Base-by-base conservation (phyloP, 2,888 invertebrate species). In the Morinoia aosen region DNA sequence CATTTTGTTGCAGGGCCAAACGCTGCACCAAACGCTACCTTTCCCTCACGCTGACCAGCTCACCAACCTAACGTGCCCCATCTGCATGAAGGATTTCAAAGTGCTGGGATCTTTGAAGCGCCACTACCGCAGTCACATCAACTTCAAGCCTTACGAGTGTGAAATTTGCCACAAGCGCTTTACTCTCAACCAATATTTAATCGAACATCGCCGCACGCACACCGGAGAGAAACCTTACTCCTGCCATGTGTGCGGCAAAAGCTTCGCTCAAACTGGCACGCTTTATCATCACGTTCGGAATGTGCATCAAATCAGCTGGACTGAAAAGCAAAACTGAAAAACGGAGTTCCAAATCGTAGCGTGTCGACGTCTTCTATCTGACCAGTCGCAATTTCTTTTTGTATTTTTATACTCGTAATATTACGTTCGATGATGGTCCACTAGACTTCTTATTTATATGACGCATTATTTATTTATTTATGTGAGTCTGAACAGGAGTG, bases 261-360 rank as follows among this genome's bases (percentile, higher is more conserved):
- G 96, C 95, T 96, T 96, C 95, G 96, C 96, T 40, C 96, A 96
- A 91, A 96, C 96, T 48, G 96, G 96, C 91, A 96, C 96, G 88
- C 96, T 96, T n/a, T 96, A 96, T 95, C 96, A 96, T 90, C 96
- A 96, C 91, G 96, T 96, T 88, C 95, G 95, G 57, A 96, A 96
- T 95, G 96, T 96, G 56, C 96, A 95, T 97, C 97, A 96, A 97
- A 96, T 97, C 95, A 98, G 97, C 97, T 98, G 98, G 95, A 98
- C 97, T 76, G 93, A 94, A 57, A 91, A 95, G 56, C 61, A 88
- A 56, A 57, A 33, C 76, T 93, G 57, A 93, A 93, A 90, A 48
- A 90, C 39, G 48, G 48, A 90, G 16, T 48, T 16, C 14, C 90
- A 19, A 39, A 90, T 19, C 76, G 8, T 76, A 25, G 76, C 39